These are phyloP conservation scores for Poeciliopsis turrubarensis DNA, from an alignment of 2,113 vertebrate genomes.

Conservation along the genomic window DNA sequence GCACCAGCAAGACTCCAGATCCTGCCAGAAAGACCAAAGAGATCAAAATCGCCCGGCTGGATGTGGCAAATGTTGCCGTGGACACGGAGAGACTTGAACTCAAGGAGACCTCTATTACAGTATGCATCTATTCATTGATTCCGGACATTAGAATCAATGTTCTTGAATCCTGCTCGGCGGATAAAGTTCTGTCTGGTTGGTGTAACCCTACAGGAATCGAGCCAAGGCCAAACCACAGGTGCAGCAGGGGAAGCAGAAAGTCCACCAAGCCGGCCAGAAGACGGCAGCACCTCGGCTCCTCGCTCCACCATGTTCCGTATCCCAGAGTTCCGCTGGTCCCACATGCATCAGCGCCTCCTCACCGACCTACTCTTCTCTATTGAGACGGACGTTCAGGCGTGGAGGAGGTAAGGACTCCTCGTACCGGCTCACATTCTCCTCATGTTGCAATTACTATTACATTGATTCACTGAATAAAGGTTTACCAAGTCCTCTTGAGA, in stretches of 20 bases:
- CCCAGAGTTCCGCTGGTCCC: conserved; percentile 96
- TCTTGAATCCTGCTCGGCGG: neutral
- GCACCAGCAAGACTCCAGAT: conserved; percentile 38
- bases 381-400: conserved; percentile 98
- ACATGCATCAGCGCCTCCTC: conserved; percentile 96
- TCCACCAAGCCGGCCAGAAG: conserved; percentile 78
- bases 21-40: conserved; percentile 78
- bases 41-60: conserved; percentile 90
- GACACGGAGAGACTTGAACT: conserved; percentile 93
- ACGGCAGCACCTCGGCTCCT: conserved; percentile 71
- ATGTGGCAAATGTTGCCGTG: conserved; percentile 92
- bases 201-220: conserved; percentile 62
- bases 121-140: conserved; percentile 41
- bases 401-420: conserved; percentile 87
- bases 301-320: conserved; percentile 92
- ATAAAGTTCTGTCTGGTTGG: neutral
- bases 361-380: conserved; percentile 97
- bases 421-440: neutral
- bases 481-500: neutral
- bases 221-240: conserved; percentile 71
- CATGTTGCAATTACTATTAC: conserved; percentile 8
- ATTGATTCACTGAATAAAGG: conserved; percentile 34
- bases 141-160: neutral
- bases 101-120: conserved; percentile 77
- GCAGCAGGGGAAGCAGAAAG: conserved; percentile 61